Conservation (phyloP, 1,140 invertebrate species). For the Zaprionus lachaisei region DNA sequence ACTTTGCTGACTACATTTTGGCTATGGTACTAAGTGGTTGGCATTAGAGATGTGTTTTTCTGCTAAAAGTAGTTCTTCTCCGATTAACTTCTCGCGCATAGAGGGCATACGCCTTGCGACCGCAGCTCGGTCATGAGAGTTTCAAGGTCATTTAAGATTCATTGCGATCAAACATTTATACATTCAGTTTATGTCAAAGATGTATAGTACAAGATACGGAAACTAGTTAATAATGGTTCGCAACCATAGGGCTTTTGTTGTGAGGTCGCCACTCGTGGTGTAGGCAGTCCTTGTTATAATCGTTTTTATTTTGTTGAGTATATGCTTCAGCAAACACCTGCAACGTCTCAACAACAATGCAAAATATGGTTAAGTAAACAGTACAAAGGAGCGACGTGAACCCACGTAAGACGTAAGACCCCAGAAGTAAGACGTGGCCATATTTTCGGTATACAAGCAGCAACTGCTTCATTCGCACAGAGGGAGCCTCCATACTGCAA, state of each 20-base stretch:
- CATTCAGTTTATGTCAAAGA: background rate
- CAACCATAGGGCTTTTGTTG: background rate
- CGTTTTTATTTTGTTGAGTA: conserved; percentile 61
- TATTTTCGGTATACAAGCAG: conserved; percentile 75
- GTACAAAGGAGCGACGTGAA: conserved; percentile 30
- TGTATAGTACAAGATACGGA: background rate
- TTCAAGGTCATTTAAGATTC: background rate
- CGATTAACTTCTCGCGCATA: too few species aligned
- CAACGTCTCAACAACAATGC: conserved; percentile 80
- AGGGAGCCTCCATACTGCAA: conserved; percentile 1
- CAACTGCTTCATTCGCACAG: conserved; percentile 46
- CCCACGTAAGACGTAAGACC: too few species aligned
- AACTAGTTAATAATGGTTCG: conserved; percentile 3
- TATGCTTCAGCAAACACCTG: conserved; percentile 79
- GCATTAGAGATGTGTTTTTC: background rate
- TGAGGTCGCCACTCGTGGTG: conserved; percentile 29
- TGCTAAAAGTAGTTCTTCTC: background rate
- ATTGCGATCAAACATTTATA: background rate
- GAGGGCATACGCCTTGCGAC: too few species aligned
- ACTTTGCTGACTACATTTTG: conserved; percentile 57
- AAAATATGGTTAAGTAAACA: conserved; percentile 72
- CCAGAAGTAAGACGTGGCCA: conserved; percentile 32
- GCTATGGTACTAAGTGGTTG: conserved; percentile 28
- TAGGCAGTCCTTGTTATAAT: conserved; percentile 13
- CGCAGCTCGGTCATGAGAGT: too few species aligned